These are phyloP conservation scores for Catagonus wagneri DNA, from an alignment of 2,113 vertebrate species.

Conservation along the genomic window DNA sequence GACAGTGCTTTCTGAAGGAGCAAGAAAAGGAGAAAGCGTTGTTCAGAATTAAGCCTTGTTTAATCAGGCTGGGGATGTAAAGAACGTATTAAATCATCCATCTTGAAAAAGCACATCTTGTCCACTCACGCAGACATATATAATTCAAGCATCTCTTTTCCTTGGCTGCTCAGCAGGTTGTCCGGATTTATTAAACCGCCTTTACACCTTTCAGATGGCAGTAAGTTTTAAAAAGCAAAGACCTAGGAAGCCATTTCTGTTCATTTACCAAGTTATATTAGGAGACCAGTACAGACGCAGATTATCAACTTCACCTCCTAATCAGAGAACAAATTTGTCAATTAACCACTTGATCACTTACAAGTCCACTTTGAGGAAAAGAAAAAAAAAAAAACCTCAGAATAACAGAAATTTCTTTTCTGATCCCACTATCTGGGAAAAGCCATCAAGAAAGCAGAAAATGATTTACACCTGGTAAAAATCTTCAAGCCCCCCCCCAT, in stretches of 20 bases:
- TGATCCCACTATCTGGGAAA: not conserved
- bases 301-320: not conserved
- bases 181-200: conserved; percentile 35
- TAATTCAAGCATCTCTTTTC: conserved; percentile 35
- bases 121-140: not conserved
- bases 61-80: conserved; percentile 64
- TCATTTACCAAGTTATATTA: conserved; percentile 25
- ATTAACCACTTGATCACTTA: not conserved
- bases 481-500: not conserved
- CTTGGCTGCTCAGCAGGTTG: not conserved
- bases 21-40: conserved; percentile 74
- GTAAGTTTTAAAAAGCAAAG: conserved; percentile 28
- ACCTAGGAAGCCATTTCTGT: not conserved
- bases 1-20: conserved; percentile 69
- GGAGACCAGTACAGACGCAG: not conserved
- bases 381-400: not conserved
- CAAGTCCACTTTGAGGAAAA: not conserved
- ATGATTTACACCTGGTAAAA: not conserved
- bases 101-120: conserved; percentile 46
- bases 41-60: conserved; percentile 70
- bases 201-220: not conserved
- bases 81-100: conserved; percentile 16
- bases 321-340: conserved; percentile 1
- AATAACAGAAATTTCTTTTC: conserved; percentile 16
- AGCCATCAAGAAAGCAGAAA: not conserved